phyloP scores from a whole-genome alignment of 2,113 vertebrate genomes.

The Poeciliopsis occidentalis region DNA sequence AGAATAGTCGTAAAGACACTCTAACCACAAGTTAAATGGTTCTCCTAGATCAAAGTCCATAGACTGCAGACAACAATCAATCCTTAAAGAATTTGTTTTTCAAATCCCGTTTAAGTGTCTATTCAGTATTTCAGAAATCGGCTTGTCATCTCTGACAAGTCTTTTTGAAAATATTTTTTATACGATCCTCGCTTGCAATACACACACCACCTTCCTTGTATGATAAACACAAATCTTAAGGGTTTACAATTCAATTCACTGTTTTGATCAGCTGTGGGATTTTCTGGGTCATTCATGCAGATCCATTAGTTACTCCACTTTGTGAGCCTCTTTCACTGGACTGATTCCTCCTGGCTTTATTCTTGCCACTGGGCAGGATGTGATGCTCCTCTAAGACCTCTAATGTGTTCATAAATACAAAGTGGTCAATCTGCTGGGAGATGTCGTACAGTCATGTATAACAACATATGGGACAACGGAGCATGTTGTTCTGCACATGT shows the following conservation, averaged over 20 bases:
- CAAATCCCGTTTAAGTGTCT: background rate
- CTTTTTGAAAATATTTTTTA: too few species aligned
- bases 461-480: constrained; percentile 17
- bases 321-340: constrained; percentile 36
- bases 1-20: too few species aligned
- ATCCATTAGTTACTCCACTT: constrained; percentile 28
- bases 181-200: too few species aligned
- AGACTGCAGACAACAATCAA: background rate
- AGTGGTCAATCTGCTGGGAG: constrained; percentile 42
- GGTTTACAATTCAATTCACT: background rate
- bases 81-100: background rate
- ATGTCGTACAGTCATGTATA: constrained; percentile 17
- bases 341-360: constrained; percentile 34
- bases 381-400: constrained; percentile 46
- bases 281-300: constrained; percentile 19
- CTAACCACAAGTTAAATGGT: too few species aligned
- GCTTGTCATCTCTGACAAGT: too few species aligned
- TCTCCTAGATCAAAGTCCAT: too few species aligned
- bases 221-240: background rate
- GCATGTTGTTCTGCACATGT: constrained; percentile 10
- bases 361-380: constrained; percentile 36
- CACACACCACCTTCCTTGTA: too few species aligned
- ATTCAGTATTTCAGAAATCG: too few species aligned
- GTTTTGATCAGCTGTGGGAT: background rate
- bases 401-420: constrained; percentile 62